A percentile compares a stretch with the other conserved stretches of the same genome.
Conservation (phyloP, 2,113 vertebrate species). For the Percopsis transmontana region DNA sequence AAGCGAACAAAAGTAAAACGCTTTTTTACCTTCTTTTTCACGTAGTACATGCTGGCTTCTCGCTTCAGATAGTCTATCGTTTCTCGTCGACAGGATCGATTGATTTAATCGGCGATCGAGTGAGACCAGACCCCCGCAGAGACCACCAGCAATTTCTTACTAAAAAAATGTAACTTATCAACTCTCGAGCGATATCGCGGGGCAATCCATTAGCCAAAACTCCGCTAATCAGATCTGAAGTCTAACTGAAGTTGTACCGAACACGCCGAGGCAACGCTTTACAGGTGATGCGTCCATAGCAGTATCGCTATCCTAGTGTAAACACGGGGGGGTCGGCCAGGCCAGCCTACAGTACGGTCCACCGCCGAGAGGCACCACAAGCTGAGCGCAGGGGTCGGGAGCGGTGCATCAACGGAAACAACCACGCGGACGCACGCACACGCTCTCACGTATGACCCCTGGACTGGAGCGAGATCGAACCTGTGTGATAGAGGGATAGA, state of each 20-base stretch:
- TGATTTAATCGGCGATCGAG: slow-evolving; percentile 23
- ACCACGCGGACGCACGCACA: slow-evolving; percentile 12
- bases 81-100: slow-evolving; percentile 51
- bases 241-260: slow-evolving; percentile 35
- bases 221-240: too few species aligned
- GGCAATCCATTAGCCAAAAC: slow-evolving; percentile 12
- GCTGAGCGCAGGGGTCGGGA: too few species aligned
- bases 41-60: slow-evolving; percentile 76
- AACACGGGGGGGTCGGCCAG: too few species aligned
- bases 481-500: slow-evolving; percentile 45
- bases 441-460: slow-evolving; percentile 20
- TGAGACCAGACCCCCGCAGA: slow-evolving; percentile 34
- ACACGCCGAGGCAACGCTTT: too few species aligned
- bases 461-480: slow-evolving; percentile 63
- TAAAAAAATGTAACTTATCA: too few species aligned
- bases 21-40: slow-evolving; percentile 82
- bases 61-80: slow-evolving; percentile 46
- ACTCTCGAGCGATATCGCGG: too few species aligned
- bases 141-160: too few species aligned
- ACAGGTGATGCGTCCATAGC: too few species aligned
- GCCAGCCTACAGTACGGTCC: too few species aligned
- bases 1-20: slow-evolving; percentile 17
- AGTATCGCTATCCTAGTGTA: too few species aligned
- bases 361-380: too few species aligned
- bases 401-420: slow-evolving; percentile 49